Evolutionary conservation across 2,888 invertebrate genomes (phyloP).

Genomic region (Doris montereyensis): DNA sequence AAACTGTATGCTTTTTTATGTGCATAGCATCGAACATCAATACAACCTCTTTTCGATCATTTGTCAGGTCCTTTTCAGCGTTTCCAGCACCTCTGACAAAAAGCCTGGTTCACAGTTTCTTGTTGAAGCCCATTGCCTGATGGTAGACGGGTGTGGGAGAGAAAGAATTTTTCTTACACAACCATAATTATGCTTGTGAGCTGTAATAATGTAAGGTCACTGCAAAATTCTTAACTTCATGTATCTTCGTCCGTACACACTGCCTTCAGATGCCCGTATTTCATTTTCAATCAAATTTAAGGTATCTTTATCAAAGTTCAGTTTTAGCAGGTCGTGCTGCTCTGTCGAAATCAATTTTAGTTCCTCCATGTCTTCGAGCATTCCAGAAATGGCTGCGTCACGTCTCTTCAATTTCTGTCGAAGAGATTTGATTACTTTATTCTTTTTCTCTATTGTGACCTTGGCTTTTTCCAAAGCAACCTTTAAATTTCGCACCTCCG

Average conservation of each 20-base stretch:
- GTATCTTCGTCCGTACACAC: neutral
- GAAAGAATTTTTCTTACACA: neutral
- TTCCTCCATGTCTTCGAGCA: neutral
- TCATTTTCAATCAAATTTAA: neutral
- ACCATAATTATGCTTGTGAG: neutral
- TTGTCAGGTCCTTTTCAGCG: neutral
- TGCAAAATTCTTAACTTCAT: neutral
- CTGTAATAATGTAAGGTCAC: neutral
- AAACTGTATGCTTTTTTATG: too few relatives aligned
- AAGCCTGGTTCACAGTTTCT: neutral
- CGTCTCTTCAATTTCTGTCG: neutral
- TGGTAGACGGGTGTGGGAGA: neutral
- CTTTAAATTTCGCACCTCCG: too few relatives aligned
- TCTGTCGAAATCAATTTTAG: neutral
- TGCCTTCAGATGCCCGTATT: too few relatives aligned
- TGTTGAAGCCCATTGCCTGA: neutral
- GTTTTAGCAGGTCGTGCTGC: neutral
- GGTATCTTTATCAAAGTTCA: neutral
- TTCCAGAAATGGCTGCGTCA: neutral
- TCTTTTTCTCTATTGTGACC: neutral
- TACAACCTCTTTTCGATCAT: neutral
- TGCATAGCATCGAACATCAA: slow-evolving; percentile 8
- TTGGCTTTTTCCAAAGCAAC: neutral
- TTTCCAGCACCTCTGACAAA: neutral
- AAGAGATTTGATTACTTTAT: neutral